phyloP scores from a whole-genome alignment of 2,888 invertebrate genomes.

The Miltochrista miniata region DNA sequence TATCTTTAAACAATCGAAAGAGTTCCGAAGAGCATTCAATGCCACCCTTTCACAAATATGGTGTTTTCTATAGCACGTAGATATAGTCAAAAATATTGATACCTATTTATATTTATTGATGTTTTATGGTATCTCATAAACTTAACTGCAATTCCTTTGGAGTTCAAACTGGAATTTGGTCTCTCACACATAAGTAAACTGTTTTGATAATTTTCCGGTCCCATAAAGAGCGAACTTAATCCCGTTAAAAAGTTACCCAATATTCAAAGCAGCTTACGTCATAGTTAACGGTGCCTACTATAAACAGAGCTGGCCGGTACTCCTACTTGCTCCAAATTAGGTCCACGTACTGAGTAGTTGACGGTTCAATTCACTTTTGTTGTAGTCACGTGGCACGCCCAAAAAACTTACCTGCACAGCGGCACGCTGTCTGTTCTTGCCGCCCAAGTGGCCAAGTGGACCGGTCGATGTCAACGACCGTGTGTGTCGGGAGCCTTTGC shows the following conservation, averaged over 20 bases:
- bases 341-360: neutral
- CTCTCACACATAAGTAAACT: too few relatives aligned
- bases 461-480: slow-evolving; percentile 26
- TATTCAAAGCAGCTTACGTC: neutral
- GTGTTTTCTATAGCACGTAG: too few relatives aligned
- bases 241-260: neutral
- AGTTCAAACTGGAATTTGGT: too few relatives aligned
- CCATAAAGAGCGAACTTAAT: too few relatives aligned
- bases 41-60: too few relatives aligned
- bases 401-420: slow-evolving; percentile 2
- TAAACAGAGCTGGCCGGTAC: neutral
- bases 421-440: slow-evolving; percentile 12
- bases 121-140: too few relatives aligned
- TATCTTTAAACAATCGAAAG: too few relatives aligned
- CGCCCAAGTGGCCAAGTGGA: neutral
- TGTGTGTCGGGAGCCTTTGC: slow-evolving; percentile 16
- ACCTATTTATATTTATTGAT: too few relatives aligned
- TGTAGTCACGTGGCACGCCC: neutral
- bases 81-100: too few relatives aligned
- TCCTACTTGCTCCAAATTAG: neutral
- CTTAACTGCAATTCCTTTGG: too few relatives aligned
- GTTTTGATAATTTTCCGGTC: too few relatives aligned
- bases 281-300: neutral
- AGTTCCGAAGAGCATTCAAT: too few relatives aligned
- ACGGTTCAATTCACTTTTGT: neutral